Evolutionary conservation across 2,888 invertebrate species (phyloP).

Genomic region (Archips crataeganus): DNA sequence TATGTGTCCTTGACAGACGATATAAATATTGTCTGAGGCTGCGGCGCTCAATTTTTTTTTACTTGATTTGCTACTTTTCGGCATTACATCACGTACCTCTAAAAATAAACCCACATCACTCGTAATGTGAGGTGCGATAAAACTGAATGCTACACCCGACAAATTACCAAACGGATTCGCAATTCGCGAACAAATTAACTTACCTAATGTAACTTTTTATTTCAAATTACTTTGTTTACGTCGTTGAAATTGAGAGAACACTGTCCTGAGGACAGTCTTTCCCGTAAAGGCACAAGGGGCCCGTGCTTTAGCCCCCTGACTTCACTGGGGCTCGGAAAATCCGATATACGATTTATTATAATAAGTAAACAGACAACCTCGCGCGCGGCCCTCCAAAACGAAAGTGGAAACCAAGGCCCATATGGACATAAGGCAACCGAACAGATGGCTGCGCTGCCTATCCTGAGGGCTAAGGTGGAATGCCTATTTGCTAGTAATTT

Average conservation of each 20-base stretch:
- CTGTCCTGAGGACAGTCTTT: too few relatives aligned
- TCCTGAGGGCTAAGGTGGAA: too few relatives aligned
- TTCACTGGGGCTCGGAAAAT: too few relatives aligned
- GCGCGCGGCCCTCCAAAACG: too few relatives aligned
- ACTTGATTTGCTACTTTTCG: conserved; percentile 40
- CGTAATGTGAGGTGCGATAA: conserved; percentile 28
- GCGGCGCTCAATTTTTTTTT: conserved; percentile 14
- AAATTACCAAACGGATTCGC: conserved; percentile 20
- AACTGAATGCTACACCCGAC: conserved; percentile 6
- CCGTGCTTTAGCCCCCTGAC: too few relatives aligned
- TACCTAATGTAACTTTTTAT: background rate
- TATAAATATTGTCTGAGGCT: background rate
- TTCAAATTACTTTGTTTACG: background rate
- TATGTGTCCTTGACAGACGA: conserved; percentile 28
- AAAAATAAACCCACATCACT: conserved; percentile 24
- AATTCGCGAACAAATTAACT: conserved; percentile 7
- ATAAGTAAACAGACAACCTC: too few relatives aligned
- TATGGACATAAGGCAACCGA: too few relatives aligned
- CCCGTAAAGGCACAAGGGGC: background rate
- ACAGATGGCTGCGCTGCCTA: too few relatives aligned
- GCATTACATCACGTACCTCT: conserved; percentile 39
- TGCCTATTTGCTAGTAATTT: too few relatives aligned
- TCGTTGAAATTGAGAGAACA: background rate
- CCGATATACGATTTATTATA: too few relatives aligned
- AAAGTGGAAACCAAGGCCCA: too few relatives aligned